A percentile compares a stretch with the other conserved stretches of the same genome.
Conservation (phyloP, 2,113 vertebrate species). For the Salminus brasiliensis region DNA sequence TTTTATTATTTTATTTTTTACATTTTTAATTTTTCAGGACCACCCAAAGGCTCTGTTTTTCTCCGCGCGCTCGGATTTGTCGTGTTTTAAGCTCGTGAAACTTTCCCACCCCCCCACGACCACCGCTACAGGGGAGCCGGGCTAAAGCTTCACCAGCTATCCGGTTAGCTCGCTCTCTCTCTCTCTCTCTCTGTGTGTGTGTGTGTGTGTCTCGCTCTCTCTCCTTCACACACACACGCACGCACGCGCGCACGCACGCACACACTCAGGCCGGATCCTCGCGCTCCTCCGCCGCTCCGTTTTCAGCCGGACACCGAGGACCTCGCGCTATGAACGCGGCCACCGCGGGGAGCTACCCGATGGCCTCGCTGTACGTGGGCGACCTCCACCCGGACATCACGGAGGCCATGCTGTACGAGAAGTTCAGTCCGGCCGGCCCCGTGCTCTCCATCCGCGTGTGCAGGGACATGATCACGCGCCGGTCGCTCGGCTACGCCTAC, state of each 20-base stretch:
- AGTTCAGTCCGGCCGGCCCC: slow-evolving; percentile 98
- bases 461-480: slow-evolving; percentile 97
- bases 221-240: neutral
- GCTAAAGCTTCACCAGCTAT: neutral
- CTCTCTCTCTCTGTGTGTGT: neutral
- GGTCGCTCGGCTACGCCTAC: slow-evolving; percentile 96
- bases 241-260: slow-evolving; percentile 5
- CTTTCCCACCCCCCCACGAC: neutral
- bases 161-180: neutral
- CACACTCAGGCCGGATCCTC: neutral
- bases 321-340: slow-evolving; percentile 76
- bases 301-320: slow-evolving; percentile 1
- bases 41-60: neutral
- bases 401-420: slow-evolving; percentile 99
- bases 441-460: slow-evolving; percentile 98
- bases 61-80: neutral
- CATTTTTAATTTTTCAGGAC: neutral
- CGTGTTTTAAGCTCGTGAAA: neutral
- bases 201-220: slow-evolving; percentile 18
- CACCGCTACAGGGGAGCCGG: neutral
- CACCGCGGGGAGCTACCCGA: slow-evolving; percentile 87
- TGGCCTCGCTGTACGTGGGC: slow-evolving; percentile 98
- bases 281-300: too few species aligned
- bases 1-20: too few species aligned
- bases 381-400: slow-evolving; percentile 98